Evolutionary conservation across 2,888 invertebrate genomes (phyloP), one percentile per base, ranked within the genome.

Genomic region (Gnatocerus cornutus): DNA sequence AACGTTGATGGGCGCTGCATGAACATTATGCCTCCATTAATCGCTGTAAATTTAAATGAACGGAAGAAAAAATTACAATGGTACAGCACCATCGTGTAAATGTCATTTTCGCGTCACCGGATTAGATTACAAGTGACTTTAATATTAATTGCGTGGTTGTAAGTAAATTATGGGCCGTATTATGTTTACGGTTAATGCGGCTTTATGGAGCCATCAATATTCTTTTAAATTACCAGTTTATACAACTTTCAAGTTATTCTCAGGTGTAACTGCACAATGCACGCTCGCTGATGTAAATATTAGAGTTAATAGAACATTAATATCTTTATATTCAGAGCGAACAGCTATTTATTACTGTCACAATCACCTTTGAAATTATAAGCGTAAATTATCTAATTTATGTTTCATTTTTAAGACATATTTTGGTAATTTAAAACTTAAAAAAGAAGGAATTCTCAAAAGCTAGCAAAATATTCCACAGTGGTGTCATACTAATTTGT

Each of bases 171-270:
- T 56, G 59, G 37, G 12, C 45, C 67, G 33, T 65, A 71, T 73
- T 72, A 74, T 68, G 72, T 72, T 71, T 72, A 72, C 72, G 72
- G 71, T 75, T 74, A 77, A 72, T 74, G 72, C 63, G 61, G 63
- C 71, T 76, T 77, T 76, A 77, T 71, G 63, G 76, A 72, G 64
- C 73, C 73, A 76, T 77, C 75, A 76, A 76, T 77, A 75, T 72
- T 68, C 74, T 71, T 76, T 75, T 74, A 75, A 71, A 77, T 75
- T 71, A 71, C 73, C 69, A 72, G 71, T 77, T 77, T 76, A 77
- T 77, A 73, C 73, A 71, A 71, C 71, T 73, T 74, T 50, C 52
- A 45, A 68, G 64, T 55, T 61, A 62, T 58, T 63, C 58, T 33
- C 66, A 50, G 41, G 41, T 53, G 53, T 63, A 63, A 63, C 63